Conservation (phyloP, 2,888 invertebrate species). For the Strigamia maritima region DNA sequence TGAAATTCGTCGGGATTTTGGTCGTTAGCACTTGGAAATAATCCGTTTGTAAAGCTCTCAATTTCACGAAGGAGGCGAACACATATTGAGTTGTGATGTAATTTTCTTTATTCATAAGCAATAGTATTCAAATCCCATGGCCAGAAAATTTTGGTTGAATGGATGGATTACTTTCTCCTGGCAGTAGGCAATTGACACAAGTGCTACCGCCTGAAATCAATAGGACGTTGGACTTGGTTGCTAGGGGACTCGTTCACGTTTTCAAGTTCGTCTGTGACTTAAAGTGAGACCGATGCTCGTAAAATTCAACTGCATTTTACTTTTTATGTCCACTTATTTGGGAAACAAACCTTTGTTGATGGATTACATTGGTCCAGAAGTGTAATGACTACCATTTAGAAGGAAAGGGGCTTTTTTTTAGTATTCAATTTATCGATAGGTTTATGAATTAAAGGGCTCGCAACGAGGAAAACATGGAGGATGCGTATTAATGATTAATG, state of each 20-base stretch:
- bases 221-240: constrained; percentile 34
- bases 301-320: constrained; percentile 23
- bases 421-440: not conserved
- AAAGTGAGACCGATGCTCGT: constrained; percentile 29
- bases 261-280: constrained; percentile 34
- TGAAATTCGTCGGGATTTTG: not conserved
- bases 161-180: constrained; percentile 29
- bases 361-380: constrained; percentile 1
- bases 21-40: not conserved
- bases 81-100: not conserved
- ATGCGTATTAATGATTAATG: not conserved
- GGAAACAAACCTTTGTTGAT: constrained; percentile 10
- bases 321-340: constrained; percentile 13
- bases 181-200: constrained; percentile 34
- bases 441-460: not conserved
- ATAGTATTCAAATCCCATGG: constrained; percentile 11
- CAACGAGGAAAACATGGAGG: not conserved
- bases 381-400: not conserved
- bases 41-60: not conserved
- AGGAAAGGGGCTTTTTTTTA: not conserved
- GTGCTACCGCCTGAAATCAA: constrained; percentile 34
- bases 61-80: not conserved
- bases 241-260: constrained; percentile 32
- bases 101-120: constrained; percentile 25
- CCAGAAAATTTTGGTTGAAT: constrained; percentile 12